Percentiles rank a stretch among this genome's conserved stretches.
Conservation (phyloP, 1,140 invertebrate species). For the Tetraneura akinire region DNA sequence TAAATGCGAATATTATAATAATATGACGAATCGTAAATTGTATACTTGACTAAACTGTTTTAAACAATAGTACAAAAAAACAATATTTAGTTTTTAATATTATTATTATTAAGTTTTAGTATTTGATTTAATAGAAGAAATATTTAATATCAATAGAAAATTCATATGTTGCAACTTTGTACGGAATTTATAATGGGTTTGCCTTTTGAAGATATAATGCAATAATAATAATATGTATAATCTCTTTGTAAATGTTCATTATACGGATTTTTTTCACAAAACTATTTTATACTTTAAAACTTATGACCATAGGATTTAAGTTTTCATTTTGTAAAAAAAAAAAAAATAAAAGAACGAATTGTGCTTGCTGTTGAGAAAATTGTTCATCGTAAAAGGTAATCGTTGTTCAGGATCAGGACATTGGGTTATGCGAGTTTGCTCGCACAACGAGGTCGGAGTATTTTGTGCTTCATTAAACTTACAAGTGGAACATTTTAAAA, state of each 20-base stretch:
- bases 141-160: background rate
- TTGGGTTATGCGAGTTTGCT: constrained; percentile 22
- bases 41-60: no score
- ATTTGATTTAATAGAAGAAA: no score
- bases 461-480: constrained; percentile 50
- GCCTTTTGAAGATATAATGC: background rate
- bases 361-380: constrained; percentile 24
- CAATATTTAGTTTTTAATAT: no score
- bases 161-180: background rate
- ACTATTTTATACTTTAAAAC: constrained; percentile 7
- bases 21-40: no score
- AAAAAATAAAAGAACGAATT: constrained; percentile 32
- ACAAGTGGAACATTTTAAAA: constrained; percentile 37
- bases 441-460: constrained; percentile 12
- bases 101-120: no score
- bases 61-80: no score
- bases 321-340: background rate
- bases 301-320: constrained; percentile 18
- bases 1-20: no score
- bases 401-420: constrained; percentile 29
- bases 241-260: constrained; percentile 10
- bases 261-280: constrained; percentile 10
- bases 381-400: constrained; percentile 48
- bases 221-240: background rate
- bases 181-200: constrained; percentile 6